phyloP scores from a whole-genome alignment of 2,888 invertebrate genomes.

The Hydrotaea diabolus region DNA sequence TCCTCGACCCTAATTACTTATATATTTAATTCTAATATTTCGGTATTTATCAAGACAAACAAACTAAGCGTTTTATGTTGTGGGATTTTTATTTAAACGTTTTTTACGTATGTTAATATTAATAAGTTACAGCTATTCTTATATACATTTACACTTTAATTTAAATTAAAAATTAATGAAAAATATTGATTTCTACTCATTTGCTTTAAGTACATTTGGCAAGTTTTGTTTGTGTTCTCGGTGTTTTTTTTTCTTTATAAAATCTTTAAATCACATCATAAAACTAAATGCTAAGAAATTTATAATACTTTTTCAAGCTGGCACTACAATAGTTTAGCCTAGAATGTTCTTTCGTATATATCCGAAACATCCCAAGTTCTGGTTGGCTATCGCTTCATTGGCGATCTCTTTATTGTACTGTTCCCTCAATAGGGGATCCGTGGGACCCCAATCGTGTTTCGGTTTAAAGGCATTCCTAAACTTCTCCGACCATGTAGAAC shows the following conservation, averaged over 20 bases:
- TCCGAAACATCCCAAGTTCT: constrained; percentile 71
- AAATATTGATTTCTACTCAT: constrained; percentile 22
- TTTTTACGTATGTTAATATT: not conserved
- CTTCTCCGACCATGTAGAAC: constrained; percentile 75
- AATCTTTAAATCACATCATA: constrained; percentile 28
- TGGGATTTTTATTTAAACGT: too few species aligned
- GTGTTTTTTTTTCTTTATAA: not conserved
- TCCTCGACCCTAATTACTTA: too few species aligned
- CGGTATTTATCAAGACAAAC: too few species aligned
- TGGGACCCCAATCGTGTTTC: constrained; percentile 83
- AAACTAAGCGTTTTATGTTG: too few species aligned
- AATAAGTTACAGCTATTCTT: not conserved
- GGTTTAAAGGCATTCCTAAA: constrained; percentile 81
- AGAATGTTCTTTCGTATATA: constrained; percentile 76
- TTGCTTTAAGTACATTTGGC: constrained; percentile 53
- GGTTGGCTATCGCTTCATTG: constrained; percentile 72
- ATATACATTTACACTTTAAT: not conserved
- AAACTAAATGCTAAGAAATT: constrained; percentile 26
- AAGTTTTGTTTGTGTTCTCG: constrained; percentile 49
- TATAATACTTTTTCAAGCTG: constrained; percentile 44
- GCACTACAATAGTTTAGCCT: constrained; percentile 68
- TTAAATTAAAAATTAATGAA: constrained; percentile 26
- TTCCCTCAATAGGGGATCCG: constrained; percentile 81
- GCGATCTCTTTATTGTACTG: constrained; percentile 81
- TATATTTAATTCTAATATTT: too few species aligned